Base-by-base conservation (phyloP, 2,888 invertebrate genomes). In the Sminthurides aquaticus region DNA sequence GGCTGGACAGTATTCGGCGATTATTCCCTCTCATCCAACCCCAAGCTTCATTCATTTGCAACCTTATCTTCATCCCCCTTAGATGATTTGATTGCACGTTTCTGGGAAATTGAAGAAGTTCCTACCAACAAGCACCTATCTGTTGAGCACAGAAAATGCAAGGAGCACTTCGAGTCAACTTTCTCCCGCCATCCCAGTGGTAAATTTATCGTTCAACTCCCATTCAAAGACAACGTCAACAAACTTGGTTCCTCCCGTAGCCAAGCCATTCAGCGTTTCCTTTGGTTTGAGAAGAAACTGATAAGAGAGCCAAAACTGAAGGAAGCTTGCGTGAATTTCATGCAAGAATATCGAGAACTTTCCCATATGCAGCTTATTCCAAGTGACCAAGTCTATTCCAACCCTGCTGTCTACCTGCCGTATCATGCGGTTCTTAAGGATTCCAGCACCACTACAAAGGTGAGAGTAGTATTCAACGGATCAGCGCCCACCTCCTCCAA, bases 381-480 rank as follows among this genome's bases (percentile, higher is more conserved):
- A 54, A n/a, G n/a, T n/a, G n/a, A n/a, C n/a, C n/a, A n/a, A n/a
- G n/a, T n/a, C n/a, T n/a, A n/a, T n/a, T n/a, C n/a, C n/a, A n/a
- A n/a, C n/a, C 28, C 43, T 8, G 61, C 64, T 29, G 60, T 60
- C 66, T 77, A 75, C 61, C 54, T 77, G 43, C 75, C 76, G 2
- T 77, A 77, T 67, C 75, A 76, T 63, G 63, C 66, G 2, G 76
- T 77, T 1, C 22, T 75, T 0, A 71, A 72, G 24, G 69, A 69
- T 27, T 56, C 65, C 3, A 75, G 74, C 62, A 55, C 68, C 0
- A 75, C 75, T 1, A 76, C 76, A 1, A 76, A 76, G 62, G 49
- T 76, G 20, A 67, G 76, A 20, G 74, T 76, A 0, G 77, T 77
- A 3, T 77, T 75, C 60, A 75, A 77, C 60, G 76, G 69, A 8